A percentile compares a stretch with the other conserved stretches of the same genome.
Conservation (phyloP, 2,113 vertebrate genomes). For the Sminthopsis crassicaudata region DNA sequence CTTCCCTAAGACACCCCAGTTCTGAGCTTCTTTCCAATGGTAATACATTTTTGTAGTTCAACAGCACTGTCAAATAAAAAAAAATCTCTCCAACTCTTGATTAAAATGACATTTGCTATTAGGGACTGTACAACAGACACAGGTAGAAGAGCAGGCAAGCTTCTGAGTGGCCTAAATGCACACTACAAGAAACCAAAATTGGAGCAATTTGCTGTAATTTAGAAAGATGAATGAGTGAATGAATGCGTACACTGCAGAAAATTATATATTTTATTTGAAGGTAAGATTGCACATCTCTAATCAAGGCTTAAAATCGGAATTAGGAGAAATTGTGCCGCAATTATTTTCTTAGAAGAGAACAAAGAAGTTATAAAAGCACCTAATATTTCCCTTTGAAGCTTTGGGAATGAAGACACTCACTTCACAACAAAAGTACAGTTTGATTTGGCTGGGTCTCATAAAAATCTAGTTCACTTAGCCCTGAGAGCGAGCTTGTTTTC, state of each 20-base stretch:
- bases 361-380: conserved; percentile 75
- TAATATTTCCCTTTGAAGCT: conserved; percentile 73
- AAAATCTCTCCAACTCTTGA: conserved; percentile 66
- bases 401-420: conserved; percentile 56
- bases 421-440: conserved; percentile 38
- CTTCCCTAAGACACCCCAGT: background rate
- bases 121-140: conserved; percentile 2
- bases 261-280: conserved; percentile 82
- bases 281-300: conserved; percentile 78
- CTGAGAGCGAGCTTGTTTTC: background rate
- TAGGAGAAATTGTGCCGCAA: conserved; percentile 80
- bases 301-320: conserved; percentile 82
- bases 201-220: conserved; percentile 85
- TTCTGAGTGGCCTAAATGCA: conserved; percentile 78
- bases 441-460: conserved; percentile 34
- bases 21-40: background rate
- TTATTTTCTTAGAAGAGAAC: conserved; percentile 80
- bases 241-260: conserved; percentile 71
- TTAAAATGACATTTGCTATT: conserved; percentile 74
- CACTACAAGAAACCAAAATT: conserved; percentile 79
- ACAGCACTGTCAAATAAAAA: conserved; percentile 51
- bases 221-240: conserved; percentile 74
- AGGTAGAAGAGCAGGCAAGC: conserved; percentile 68
- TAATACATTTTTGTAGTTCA: conserved; percentile 40
- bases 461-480: conserved; percentile 52